These are phyloP conservation scores for Plusia festucae DNA, from an alignment of 2,888 invertebrate species.

Conservation along the genomic window DNA sequence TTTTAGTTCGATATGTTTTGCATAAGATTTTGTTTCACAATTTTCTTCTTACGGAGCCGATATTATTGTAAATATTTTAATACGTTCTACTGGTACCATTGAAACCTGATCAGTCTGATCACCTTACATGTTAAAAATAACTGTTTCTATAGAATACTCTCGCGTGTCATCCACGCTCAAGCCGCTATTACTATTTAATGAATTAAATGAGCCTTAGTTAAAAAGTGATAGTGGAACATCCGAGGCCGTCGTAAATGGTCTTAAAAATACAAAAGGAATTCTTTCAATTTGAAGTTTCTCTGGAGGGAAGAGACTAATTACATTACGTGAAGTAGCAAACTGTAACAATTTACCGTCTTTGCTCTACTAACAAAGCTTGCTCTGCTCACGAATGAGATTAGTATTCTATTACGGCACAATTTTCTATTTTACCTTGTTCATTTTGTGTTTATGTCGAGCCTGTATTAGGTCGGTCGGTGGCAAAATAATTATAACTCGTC, in stretches of 20 bases:
- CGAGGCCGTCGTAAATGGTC: constrained; percentile 15
- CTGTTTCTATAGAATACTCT: background rate
- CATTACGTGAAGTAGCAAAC: constrained; percentile 55
- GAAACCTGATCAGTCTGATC: no score
- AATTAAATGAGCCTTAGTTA: background rate
- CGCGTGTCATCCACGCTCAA: background rate
- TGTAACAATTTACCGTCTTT: constrained; percentile 54
- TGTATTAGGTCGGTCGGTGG: background rate
- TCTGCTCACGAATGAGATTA: constrained; percentile 52
- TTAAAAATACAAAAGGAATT: constrained; percentile 30
- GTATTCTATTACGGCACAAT: constrained; percentile 50
- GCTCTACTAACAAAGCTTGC: constrained; percentile 44
- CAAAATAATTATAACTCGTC: background rate
- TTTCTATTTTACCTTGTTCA: constrained; percentile 47
- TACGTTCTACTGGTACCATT: no score
- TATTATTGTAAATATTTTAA: no score
- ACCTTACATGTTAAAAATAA: no score
- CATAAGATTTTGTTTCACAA: constrained; percentile 8
- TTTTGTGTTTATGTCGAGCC: constrained; percentile 4
- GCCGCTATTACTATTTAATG: background rate
- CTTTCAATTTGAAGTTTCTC: constrained; percentile 46
- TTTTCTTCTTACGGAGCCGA: background rate
- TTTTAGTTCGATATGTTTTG: constrained; percentile 28
- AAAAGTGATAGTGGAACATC: background rate
- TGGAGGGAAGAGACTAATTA: constrained; percentile 53